Conservation (phyloP, 1,140 invertebrate genomes). For the Drosophila sucinea region DNA sequence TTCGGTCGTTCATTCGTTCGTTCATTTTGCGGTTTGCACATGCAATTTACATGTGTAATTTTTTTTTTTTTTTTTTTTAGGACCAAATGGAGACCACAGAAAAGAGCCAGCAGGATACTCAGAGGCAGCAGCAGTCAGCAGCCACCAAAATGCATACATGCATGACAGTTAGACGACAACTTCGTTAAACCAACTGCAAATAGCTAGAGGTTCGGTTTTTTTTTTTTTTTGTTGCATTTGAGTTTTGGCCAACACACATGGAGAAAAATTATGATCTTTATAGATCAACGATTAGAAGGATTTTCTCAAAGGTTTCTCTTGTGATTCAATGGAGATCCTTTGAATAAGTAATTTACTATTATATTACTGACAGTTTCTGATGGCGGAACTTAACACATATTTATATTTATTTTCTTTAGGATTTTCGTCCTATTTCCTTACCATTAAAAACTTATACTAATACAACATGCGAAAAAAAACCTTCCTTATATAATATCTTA, state of each 20-base stretch:
- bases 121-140: not conserved
- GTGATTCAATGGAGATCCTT: not conserved
- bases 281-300: not conserved
- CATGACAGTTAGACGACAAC: conserved; percentile 64
- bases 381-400: too few relatives aligned
- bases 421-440: too few relatives aligned
- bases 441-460: too few relatives aligned
- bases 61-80: conserved; percentile 31
- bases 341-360: not conserved
- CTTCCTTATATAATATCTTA: too few relatives aligned
- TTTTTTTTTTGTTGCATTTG: too few relatives aligned
- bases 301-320: not conserved
- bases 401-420: too few relatives aligned
- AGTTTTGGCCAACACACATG: conserved; percentile 22
- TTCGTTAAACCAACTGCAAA: conserved; percentile 66
- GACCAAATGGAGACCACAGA: conserved; percentile 34
- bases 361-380: too few relatives aligned
- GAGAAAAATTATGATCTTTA: not conserved
- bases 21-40: conserved; percentile 68
- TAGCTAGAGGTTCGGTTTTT: not conserved
- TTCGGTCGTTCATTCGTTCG: conserved; percentile 26
- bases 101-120: conserved; percentile 20
- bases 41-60: conserved; percentile 80
- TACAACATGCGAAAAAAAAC: too few relatives aligned
- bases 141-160: conserved; percentile 13